phyloP scores from a whole-genome alignment of 92 coral and sea anemone genomes.

The Siderastrea siderea region DNA sequence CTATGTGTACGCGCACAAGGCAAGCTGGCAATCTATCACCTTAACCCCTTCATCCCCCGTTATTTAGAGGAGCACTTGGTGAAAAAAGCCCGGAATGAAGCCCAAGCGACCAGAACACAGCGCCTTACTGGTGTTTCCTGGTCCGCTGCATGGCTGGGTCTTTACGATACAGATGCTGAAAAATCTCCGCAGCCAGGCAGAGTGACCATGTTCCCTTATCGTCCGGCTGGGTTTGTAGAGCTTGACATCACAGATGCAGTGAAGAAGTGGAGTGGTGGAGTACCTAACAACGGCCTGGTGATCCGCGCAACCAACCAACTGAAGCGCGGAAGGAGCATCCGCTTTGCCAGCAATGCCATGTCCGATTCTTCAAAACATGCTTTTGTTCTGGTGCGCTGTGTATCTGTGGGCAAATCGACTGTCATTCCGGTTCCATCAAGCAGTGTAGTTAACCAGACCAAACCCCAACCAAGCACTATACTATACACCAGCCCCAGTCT shows the following conservation, averaged over 20 bases:
- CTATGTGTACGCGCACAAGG: slow-evolving; percentile 58
- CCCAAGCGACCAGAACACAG: slow-evolving; percentile 65
- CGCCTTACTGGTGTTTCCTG: slow-evolving; percentile 28
- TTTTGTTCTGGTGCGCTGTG: slow-evolving; percentile 63
- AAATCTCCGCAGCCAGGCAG: slow-evolving; percentile 29
- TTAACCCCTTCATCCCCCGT: slow-evolving; percentile 63
- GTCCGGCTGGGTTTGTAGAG: slow-evolving; percentile 53
- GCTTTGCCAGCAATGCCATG: slow-evolving; percentile 73
- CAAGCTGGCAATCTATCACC: slow-evolving; percentile 30
- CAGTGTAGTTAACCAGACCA: not conserved
- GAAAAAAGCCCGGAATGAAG: slow-evolving; percentile 74
- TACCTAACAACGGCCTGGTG: slow-evolving; percentile 66
- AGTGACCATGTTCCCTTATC: slow-evolving; percentile 67
- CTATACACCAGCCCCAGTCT: too few relatives aligned
- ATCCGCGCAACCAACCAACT: slow-evolving; percentile 54
- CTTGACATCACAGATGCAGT: slow-evolving; percentile 66
- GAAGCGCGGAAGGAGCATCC: slow-evolving; percentile 55
- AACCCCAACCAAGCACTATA: not conserved
- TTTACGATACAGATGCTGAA: slow-evolving; percentile 65
- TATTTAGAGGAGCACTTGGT: slow-evolving; percentile 65
- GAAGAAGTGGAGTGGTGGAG: slow-evolving; percentile 65
- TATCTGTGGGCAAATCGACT: not conserved
- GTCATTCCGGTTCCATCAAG: too few relatives aligned
- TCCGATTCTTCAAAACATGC: slow-evolving; percentile 60
- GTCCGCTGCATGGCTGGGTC: slow-evolving; percentile 38